Conservation (phyloP, 2,113 vertebrate genomes). For the Saiga tatarica region DNA sequence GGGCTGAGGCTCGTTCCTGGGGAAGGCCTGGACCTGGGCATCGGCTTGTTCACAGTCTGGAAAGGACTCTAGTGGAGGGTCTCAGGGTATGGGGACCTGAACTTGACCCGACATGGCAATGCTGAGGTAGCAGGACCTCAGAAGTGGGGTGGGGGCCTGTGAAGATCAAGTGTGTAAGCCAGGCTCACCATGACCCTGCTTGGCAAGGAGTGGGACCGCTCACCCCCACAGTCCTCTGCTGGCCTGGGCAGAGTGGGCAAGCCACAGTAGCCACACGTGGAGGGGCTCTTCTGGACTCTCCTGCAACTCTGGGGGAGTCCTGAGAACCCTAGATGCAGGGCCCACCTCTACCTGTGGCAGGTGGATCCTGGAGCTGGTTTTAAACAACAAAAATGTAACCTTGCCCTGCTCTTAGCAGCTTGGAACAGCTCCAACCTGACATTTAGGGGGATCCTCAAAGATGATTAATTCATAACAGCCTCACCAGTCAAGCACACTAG, state of each 20-base stretch:
- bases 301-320: background rate
- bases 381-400: constrained; percentile 1
- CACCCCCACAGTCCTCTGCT: background rate
- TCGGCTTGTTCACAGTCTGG: rapidly evolving
- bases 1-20: background rate
- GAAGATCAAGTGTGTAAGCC: background rate
- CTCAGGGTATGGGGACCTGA: background rate
- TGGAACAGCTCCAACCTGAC: constrained; percentile 29
- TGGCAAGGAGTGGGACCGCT: background rate
- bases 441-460: constrained; percentile 25
- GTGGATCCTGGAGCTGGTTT: background rate
- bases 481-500: background rate
- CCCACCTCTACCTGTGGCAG: background rate
- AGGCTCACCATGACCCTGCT: background rate
- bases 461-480: constrained; percentile 21
- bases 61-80: background rate
- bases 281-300: background rate
- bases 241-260: background rate
- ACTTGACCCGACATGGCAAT: background rate
- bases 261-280: background rate
- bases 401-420: background rate
- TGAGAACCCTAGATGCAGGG: background rate
- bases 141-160: rapidly evolving
- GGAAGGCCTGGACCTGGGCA: rapidly evolving
- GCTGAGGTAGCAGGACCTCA: background rate